These are phyloP conservation scores for Molorchus minor DNA, from an alignment of 2,888 invertebrate species.

Conservation along the genomic window DNA sequence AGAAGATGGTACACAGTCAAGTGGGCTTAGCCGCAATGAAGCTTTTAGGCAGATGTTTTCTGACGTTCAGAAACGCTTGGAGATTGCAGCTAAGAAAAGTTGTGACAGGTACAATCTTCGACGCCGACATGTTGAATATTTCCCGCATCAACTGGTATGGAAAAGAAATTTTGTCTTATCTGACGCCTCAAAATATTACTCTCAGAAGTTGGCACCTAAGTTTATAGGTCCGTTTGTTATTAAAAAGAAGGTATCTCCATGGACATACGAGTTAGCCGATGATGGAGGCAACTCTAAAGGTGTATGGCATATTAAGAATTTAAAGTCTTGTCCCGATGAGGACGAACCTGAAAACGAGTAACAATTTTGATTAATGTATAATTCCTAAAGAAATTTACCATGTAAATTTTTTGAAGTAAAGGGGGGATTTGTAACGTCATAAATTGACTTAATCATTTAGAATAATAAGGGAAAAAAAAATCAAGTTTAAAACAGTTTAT, in stretches of 20 bases:
- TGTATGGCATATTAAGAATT: slow-evolving; percentile 23
- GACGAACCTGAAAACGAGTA: background rate
- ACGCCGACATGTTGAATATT: slow-evolving; percentile 17
- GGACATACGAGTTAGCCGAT: no score
- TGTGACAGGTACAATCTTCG: slow-evolving; percentile 17
- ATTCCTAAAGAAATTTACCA: background rate
- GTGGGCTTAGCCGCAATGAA: slow-evolving; percentile 10
- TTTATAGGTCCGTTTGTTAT: background rate
- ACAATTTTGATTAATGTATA: no score
- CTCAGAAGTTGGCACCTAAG: background rate
- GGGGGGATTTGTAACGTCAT: slow-evolving; percentile 7
- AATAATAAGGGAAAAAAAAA: no score
- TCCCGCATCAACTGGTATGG: background rate
- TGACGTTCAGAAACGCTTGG: slow-evolving; percentile 4
- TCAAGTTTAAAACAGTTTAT: background rate
- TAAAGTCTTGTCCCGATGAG: slow-evolving; percentile 15
- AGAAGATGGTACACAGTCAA: slow-evolving; percentile 3
- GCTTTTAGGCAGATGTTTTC: slow-evolving; percentile 9
- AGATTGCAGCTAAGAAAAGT: slow-evolving; percentile 3
- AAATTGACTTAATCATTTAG: no score
- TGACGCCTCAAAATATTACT: background rate
- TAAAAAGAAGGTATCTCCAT: slow-evolving; percentile 15
- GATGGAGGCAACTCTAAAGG: slow-evolving; percentile 21
- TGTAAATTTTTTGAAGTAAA: slow-evolving; percentile 9
- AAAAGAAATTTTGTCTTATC: background rate